Percentiles rank a stretch among this genome's conserved stretches.
Evolutionary conservation across 2,888 invertebrate genomes (phyloP).

Genomic region (Leptopilina syphax): DNA sequence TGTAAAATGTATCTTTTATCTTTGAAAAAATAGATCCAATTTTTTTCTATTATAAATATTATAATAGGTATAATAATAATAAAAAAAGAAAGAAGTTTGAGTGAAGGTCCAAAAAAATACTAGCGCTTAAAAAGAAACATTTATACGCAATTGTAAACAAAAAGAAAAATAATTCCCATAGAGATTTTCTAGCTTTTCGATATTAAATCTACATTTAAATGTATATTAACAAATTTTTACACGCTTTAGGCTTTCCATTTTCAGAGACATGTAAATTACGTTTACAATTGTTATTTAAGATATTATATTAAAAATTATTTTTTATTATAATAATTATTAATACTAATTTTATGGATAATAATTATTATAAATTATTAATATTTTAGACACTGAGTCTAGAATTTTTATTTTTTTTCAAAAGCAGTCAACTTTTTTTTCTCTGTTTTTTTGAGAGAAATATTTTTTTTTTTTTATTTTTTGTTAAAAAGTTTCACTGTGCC

Average conservation of each 20-base stretch:
- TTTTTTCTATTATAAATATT: no score
- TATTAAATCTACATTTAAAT: neutral
- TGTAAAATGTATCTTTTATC: no score
- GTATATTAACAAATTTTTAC: neutral
- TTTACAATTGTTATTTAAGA: neutral
- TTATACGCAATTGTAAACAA: slow-evolving; percentile 15
- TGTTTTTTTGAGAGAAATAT: neutral
- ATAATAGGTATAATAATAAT: no score
- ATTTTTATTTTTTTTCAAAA: slow-evolving; percentile 1
- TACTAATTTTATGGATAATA: neutral
- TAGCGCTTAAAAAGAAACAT: slow-evolving; percentile 16
- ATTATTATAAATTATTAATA: neutral
- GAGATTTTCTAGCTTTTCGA: slow-evolving; percentile 10
- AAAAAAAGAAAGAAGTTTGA: neutral
- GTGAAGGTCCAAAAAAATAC: slow-evolving; percentile 6
- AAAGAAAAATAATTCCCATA: slow-evolving; percentile 16
- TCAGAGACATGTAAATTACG: neutral
- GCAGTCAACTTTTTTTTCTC: slow-evolving; percentile 7
- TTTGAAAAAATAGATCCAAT: no score
- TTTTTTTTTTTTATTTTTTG: neutral
- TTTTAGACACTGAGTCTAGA: slow-evolving; percentile 17
- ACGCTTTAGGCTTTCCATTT: slow-evolving; percentile 23
- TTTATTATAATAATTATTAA: neutral
- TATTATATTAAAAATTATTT: neutral
- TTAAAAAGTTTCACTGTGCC: neutral